These are phyloP conservation scores for Lonchura striata DNA, from an alignment of 2,113 vertebrate species.

Conservation along the genomic window DNA sequence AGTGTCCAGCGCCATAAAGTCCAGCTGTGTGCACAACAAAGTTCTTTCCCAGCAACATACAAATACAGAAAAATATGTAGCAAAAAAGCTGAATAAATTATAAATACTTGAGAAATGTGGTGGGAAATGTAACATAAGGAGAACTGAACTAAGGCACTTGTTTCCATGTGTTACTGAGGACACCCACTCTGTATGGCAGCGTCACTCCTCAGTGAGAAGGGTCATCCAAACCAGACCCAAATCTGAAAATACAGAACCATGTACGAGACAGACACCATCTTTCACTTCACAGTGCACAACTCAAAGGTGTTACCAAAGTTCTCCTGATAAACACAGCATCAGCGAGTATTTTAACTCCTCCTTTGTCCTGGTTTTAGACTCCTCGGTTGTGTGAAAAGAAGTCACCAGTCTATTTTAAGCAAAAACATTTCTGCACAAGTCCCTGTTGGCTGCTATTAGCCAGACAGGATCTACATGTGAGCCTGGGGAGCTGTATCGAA, in stretches of 20 bases:
- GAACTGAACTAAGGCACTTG: constrained; percentile 19
- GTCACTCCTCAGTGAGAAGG: not conserved
- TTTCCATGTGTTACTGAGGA: not conserved
- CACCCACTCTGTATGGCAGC: accelerated
- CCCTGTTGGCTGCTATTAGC: constrained; percentile 7
- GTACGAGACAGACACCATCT: not conserved
- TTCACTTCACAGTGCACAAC: not conserved
- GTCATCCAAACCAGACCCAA: not conserved
- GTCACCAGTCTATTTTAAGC: constrained; percentile 36
- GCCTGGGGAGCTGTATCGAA: not conserved
- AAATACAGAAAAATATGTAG: not conserved
- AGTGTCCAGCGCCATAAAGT: not conserved
- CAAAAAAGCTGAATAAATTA: constrained; percentile 52
- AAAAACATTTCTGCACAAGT: not conserved
- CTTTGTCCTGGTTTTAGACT: not conserved
- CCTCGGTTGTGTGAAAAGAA: not conserved
- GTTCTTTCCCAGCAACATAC: not conserved
- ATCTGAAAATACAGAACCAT: not conserved
- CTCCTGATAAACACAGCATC: not conserved
- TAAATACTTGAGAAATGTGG: constrained; percentile 27
- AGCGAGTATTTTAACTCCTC: not conserved
- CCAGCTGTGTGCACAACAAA: not conserved
- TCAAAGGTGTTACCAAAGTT: not conserved
- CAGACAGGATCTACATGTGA: not conserved
- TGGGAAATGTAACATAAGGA: not conserved